These are phyloP conservation scores for Drosophila ercepeae DNA, from an alignment of 1,140 invertebrate genomes.

Conservation along the genomic window DNA sequence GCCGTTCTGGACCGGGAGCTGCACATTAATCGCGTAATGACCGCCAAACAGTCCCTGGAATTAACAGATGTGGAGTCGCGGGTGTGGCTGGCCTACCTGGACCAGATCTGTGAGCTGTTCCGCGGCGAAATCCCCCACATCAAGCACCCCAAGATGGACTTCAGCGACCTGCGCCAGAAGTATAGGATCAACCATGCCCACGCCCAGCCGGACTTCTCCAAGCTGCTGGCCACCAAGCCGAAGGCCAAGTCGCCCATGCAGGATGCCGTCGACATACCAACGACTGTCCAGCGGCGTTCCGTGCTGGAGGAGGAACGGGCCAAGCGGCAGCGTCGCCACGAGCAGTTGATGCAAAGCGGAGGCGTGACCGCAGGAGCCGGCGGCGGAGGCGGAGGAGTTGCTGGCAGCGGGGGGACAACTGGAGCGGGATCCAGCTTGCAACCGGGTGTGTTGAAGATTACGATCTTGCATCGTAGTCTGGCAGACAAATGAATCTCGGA, in stretches of 20 bases:
- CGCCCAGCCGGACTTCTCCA: constrained; percentile 79
- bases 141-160: constrained; percentile 89
- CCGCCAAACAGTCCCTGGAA: constrained; percentile 91
- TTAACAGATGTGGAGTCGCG: constrained; percentile 90
- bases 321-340: constrained; percentile 75
- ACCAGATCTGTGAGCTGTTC: constrained; percentile 94
- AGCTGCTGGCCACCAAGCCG: constrained; percentile 74
- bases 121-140: constrained; percentile 92
- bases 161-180: constrained; percentile 82
- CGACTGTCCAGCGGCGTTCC: constrained; percentile 71
- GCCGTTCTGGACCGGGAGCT: constrained; percentile 91
- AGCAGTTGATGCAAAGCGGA: constrained; percentile 56
- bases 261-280: constrained; percentile 74
- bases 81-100: constrained; percentile 92
- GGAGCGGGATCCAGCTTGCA: constrained; percentile 31
- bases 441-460: constrained; percentile 65
- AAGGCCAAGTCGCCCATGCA: constrained; percentile 82
- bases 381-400: constrained; percentile 9
- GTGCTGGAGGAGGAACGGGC: constrained; percentile 78
- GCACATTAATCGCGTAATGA: constrained; percentile 91
- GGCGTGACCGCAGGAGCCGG: constrained; percentile 21
- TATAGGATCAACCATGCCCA: constrained; percentile 69
- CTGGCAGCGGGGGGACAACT: constrained; percentile 9
- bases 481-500: constrained; percentile 16
- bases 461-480: constrained; percentile 40